Percentiles rank a stretch among this genome's conserved stretches.
Conservation (phyloP, 2,113 vertebrate species). For the Psilopsiagon aurifrons region DNA sequence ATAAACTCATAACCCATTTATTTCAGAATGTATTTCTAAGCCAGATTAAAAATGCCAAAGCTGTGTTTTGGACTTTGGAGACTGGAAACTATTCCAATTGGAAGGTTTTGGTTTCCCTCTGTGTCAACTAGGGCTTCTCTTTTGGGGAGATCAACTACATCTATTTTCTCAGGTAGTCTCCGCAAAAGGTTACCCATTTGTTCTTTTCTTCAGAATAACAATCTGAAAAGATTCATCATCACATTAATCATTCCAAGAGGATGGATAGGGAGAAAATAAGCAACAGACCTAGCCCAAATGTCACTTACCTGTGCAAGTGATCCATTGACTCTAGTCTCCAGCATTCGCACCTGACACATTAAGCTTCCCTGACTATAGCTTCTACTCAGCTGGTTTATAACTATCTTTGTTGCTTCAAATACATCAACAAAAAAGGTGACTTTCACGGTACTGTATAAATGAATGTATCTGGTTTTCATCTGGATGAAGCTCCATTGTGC, state of each 20-base stretch:
- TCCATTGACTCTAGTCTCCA: neutral
- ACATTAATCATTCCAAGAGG: neutral
- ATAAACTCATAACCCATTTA: neutral
- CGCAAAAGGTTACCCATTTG: neutral
- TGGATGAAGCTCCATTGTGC: neutral
- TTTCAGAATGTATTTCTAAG: neutral
- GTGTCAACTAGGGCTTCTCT: neutral
- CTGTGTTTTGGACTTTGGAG: accelerated
- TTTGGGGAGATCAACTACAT: neutral
- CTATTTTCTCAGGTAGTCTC: neutral
- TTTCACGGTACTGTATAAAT: neutral
- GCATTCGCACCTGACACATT: neutral
- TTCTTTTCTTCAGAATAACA: neutral
- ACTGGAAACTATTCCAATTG: neutral
- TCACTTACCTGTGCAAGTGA: accelerated
- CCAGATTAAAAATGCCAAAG: neutral
- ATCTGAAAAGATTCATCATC: neutral
- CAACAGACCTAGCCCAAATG: accelerated
- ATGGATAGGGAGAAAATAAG: accelerated
- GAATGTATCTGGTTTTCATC: neutral
- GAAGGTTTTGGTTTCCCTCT: neutral
- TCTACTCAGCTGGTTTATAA: neutral
- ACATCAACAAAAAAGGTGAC: neutral
- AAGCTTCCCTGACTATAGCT: neutral
- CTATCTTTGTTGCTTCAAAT: too few relatives aligned